phyloP scores from a whole-genome alignment of 2,113 vertebrate species.

The Taxidea taxus region DNA sequence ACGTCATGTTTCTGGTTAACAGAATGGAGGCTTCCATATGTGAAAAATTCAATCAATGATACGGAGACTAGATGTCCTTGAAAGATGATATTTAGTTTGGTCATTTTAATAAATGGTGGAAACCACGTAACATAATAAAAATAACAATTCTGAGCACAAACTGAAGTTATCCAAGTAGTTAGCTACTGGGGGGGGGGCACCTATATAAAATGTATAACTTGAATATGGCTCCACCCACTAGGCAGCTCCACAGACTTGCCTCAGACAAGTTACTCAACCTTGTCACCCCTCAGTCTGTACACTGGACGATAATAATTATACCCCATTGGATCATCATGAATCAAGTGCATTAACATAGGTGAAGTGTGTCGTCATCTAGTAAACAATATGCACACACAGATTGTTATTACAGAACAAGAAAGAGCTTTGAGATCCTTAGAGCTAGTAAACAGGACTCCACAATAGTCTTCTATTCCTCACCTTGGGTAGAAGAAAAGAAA shows the following conservation, averaged over 20 bases:
- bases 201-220: background rate
- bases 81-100: background rate
- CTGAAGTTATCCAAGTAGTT: background rate
- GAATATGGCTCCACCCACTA: background rate
- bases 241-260: background rate
- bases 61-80: background rate
- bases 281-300: background rate
- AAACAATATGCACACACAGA: background rate
- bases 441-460: background rate
- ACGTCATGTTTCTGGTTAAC: background rate
- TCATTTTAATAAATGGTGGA: background rate
- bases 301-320: background rate
- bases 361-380: background rate
- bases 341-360: background rate
- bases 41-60: background rate
- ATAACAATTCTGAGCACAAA: background rate
- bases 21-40: background rate
- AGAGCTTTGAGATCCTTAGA: background rate
- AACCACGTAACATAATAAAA: background rate
- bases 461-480: background rate
- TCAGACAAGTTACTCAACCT: background rate
- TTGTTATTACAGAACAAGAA: background rate
- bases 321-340: background rate
- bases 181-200: background rate
- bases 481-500: background rate